phyloP scores from a whole-genome alignment of 2,888 invertebrate genomes.

The Philereme vetulata region DNA sequence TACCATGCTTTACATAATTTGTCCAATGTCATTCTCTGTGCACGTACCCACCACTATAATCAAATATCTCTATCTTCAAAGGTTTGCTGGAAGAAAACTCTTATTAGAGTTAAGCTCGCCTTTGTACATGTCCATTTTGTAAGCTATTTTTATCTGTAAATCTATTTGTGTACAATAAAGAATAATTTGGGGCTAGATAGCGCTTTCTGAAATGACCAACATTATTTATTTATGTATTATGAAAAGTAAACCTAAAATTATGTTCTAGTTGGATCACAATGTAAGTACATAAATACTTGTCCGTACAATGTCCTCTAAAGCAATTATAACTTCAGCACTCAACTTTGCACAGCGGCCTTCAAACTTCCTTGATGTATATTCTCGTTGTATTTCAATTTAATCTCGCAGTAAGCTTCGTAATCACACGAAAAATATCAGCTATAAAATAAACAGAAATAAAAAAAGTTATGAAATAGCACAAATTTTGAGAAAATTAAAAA shows the following conservation, averaged over 20 bases:
- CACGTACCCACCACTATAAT: too few relatives aligned
- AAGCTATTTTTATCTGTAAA: too few relatives aligned
- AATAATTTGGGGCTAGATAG: too few relatives aligned
- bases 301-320: slow-evolving; percentile 9
- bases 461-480: slow-evolving; percentile 39
- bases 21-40: too few relatives aligned
- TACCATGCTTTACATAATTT: too few relatives aligned
- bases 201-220: not conserved
- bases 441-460: slow-evolving; percentile 34
- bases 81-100: too few relatives aligned
- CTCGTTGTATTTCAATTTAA: slow-evolving; percentile 4
- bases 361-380: slow-evolving; percentile 6
- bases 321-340: slow-evolving; percentile 19
- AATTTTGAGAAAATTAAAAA: slow-evolving; percentile 43
- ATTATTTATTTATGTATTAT: not conserved
- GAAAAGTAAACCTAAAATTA: not conserved
- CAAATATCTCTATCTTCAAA: too few relatives aligned
- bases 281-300: slow-evolving; percentile 11
- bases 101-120: too few relatives aligned
- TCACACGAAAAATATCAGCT: slow-evolving; percentile 25
- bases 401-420: slow-evolving; percentile 13
- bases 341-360: slow-evolving; percentile 10
- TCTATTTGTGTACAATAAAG: too few relatives aligned
- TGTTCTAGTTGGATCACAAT: slow-evolving; percentile 17
- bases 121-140: too few relatives aligned